These are phyloP conservation scores for Campylorhamphus procurvoides DNA, from an alignment of 2,113 vertebrate species.

Conservation along the genomic window DNA sequence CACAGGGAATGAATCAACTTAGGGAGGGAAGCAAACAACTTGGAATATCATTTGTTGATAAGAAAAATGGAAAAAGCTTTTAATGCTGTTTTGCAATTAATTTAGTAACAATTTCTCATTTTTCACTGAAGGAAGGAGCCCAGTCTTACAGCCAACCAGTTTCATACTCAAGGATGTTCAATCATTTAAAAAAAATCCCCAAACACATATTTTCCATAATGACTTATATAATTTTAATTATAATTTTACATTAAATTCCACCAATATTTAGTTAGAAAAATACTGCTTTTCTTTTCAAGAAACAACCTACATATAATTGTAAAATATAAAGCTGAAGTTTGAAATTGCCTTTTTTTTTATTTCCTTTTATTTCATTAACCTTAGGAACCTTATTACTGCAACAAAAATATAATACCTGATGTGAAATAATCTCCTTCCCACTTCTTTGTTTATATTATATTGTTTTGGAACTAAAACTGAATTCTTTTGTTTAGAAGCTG, in stretches of 20 bases:
- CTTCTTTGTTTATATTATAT: neutral
- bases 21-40: neutral
- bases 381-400: neutral
- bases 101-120: neutral
- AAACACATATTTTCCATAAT: neutral
- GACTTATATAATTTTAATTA: neutral
- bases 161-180: neutral
- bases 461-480: neutral
- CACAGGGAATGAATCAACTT: neutral
- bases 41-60: neutral
- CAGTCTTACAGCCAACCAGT: neutral
- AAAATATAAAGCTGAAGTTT: neutral
- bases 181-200: neutral
- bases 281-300: neutral
- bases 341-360: neutral
- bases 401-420: neutral
- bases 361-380: neutral
- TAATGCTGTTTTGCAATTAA: neutral
- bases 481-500: neutral
- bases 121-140: neutral
- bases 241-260: neutral
- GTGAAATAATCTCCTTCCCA: neutral
- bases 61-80: neutral
- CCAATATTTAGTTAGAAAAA: neutral
- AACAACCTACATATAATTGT: accelerated